Percentiles rank a stretch among this genome's conserved stretches.
Evolutionary conservation across 2,888 invertebrate species (phyloP).

Genomic region (Timema cristinae): DNA sequence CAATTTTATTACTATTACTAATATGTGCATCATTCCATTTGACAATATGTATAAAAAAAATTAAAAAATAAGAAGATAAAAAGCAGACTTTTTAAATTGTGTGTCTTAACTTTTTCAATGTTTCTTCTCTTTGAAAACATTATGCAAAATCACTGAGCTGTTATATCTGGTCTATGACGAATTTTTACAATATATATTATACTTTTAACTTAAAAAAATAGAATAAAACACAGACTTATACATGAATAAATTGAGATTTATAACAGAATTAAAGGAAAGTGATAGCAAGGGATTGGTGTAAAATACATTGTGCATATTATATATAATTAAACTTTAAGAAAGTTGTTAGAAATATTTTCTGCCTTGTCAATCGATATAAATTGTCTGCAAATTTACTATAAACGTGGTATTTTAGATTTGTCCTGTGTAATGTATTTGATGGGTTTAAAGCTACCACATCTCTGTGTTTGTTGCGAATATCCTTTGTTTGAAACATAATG

Average conservation of each 20-base stretch:
- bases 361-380: slow-evolving; percentile 23
- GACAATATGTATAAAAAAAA: slow-evolving; percentile 45
- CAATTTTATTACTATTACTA: slow-evolving; percentile 25
- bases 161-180: slow-evolving; percentile 15
- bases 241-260: neutral
- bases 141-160: no score
- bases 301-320: slow-evolving; percentile 15
- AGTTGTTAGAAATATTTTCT: slow-evolving; percentile 20
- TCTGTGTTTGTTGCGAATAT: slow-evolving; percentile 28
- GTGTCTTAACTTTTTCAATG: no score
- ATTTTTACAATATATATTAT: slow-evolving; percentile 22
- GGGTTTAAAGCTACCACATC: slow-evolving; percentile 26
- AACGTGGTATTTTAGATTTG: slow-evolving; percentile 15
- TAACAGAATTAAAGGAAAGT: slow-evolving; percentile 20
- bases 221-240: neutral
- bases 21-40: slow-evolving; percentile 42
- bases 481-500: slow-evolving; percentile 30
- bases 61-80: neutral
- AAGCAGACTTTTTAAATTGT: no score
- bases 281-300: slow-evolving; percentile 23
- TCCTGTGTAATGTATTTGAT: slow-evolving; percentile 25
- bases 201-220: slow-evolving; percentile 18
- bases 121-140: no score
- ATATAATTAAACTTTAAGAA: slow-evolving; percentile 9
- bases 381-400: slow-evolving; percentile 14